Evolutionary conservation across 2,113 vertebrate genomes (phyloP).

Genomic region (Steatornis caripensis): DNA sequence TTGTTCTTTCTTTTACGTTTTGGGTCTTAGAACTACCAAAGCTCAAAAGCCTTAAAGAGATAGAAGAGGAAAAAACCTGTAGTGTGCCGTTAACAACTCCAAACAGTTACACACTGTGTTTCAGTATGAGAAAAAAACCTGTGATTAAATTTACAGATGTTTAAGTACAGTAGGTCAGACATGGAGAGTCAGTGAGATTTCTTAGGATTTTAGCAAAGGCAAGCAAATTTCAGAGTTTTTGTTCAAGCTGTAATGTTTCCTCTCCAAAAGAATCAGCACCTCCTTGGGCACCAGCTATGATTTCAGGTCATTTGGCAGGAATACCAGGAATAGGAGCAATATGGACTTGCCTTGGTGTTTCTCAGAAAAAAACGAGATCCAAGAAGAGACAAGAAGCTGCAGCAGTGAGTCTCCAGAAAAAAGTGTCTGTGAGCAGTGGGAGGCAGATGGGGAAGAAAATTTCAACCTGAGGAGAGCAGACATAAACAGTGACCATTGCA

Average conservation of each 20-base stretch:
- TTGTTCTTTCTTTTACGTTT: background rate
- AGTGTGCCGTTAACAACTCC: background rate
- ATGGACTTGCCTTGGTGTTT: background rate
- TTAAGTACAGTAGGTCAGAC: background rate
- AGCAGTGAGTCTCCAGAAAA: background rate
- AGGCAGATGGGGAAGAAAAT: background rate
- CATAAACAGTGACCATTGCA: background rate
- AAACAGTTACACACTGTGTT: background rate
- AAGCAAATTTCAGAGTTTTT: background rate
- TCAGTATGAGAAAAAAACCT: background rate
- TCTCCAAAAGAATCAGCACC: background rate
- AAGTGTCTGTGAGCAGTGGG: rapidly evolving
- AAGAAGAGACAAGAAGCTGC: background rate
- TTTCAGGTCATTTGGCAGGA: background rate
- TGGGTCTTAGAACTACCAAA: background rate
- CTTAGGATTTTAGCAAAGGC: background rate
- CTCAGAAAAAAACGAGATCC: background rate
- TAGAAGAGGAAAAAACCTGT: background rate
- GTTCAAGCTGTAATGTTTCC: background rate
- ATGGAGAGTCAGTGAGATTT: background rate
- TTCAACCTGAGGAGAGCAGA: background rate
- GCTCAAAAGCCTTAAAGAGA: background rate
- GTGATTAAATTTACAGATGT: background rate
- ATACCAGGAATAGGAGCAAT: background rate
- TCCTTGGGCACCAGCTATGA: background rate